Percentiles rank a stretch among this genome's conserved stretches.
Evolutionary conservation across 1,140 invertebrate species (phyloP).

Genomic region (Zaprionus ornatus): DNA sequence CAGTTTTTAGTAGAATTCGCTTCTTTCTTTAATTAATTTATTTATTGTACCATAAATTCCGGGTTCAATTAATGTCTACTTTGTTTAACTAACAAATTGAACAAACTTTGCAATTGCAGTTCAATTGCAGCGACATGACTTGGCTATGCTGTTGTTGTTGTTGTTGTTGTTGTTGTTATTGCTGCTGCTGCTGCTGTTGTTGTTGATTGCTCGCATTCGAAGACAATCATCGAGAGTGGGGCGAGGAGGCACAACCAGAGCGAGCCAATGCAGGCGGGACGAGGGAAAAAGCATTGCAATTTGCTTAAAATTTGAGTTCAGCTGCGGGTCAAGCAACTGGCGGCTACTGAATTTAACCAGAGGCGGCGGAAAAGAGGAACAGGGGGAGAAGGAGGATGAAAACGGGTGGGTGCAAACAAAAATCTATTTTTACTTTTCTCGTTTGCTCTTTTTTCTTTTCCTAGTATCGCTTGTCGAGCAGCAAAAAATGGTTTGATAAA

Average conservation of each 20-base stretch:
- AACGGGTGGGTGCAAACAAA: constrained; percentile 26
- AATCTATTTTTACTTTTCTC: constrained; percentile 39
- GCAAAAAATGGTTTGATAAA: constrained; percentile 76
- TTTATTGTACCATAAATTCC: constrained; percentile 62
- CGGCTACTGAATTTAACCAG: constrained; percentile 76
- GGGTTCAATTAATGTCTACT: constrained; percentile 74
- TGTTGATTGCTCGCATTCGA: constrained; percentile 55
- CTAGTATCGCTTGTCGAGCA: constrained; percentile 60
- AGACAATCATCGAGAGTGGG: constrained; percentile 60
- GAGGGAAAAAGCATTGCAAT: constrained; percentile 62
- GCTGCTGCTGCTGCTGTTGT: constrained; percentile 53
- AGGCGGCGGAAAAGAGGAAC: not conserved
- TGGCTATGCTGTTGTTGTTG: constrained; percentile 55
- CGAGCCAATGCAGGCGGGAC: constrained; percentile 6
- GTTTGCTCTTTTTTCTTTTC: constrained; percentile 32
- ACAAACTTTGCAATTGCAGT: constrained; percentile 63
- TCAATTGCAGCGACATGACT: constrained; percentile 70
- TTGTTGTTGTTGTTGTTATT: constrained; percentile 18
- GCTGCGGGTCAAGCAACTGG: constrained; percentile 74
- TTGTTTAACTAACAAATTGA: constrained; percentile 76
- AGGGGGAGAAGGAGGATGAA: not conserved
- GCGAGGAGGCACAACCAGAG: not conserved
- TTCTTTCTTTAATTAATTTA: constrained; percentile 38
- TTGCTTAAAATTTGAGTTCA: constrained; percentile 81
- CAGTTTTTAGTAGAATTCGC: not conserved